These are phyloP conservation scores for Calliopum simillimum DNA, from an alignment of 2,888 invertebrate genomes.

Conservation along the genomic window DNA sequence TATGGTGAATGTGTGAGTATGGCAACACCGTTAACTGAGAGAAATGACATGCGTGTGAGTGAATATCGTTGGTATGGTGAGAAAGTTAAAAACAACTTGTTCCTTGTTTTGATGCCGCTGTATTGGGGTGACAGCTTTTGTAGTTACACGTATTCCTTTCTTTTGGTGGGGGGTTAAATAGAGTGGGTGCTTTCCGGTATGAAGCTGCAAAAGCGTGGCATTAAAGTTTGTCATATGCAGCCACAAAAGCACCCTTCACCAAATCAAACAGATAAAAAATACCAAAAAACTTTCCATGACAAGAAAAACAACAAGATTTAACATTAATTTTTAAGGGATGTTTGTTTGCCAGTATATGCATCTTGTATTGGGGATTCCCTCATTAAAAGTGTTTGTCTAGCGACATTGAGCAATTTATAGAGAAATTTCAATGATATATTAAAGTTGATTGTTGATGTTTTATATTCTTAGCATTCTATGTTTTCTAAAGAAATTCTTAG, in stretches of 20 bases:
- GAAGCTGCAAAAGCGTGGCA: neutral
- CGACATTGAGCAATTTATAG: neutral
- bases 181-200: neutral
- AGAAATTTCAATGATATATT: too few species aligned
- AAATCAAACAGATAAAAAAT: too few species aligned
- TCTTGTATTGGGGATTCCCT: slow-evolving; percentile 37
- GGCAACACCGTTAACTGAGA: slow-evolving; percentile 3
- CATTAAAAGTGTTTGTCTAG: slow-evolving; percentile 19
- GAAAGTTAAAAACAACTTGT: slow-evolving; percentile 18
- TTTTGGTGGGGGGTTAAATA: neutral
- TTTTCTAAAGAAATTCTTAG: too few species aligned
- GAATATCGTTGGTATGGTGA: slow-evolving; percentile 31
- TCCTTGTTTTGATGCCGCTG: slow-evolving; percentile 23
- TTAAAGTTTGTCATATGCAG: slow-evolving; percentile 22
- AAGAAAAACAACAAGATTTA: neutral
- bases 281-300: neutral
- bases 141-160: neutral
- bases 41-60: slow-evolving; percentile 13
- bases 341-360: slow-evolving; percentile 34
- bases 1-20: neutral
- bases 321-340: slow-evolving; percentile 43
- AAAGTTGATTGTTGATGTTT: too few species aligned
- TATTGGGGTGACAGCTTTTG: neutral
- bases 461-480: too few species aligned
- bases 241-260: slow-evolving; percentile 16